A percentile compares a stretch with the other conserved stretches of the same genome.
phyloP scores from a whole-genome alignment of 2,113 vertebrate genomes.

The Erpornis zantholeuca region DNA sequence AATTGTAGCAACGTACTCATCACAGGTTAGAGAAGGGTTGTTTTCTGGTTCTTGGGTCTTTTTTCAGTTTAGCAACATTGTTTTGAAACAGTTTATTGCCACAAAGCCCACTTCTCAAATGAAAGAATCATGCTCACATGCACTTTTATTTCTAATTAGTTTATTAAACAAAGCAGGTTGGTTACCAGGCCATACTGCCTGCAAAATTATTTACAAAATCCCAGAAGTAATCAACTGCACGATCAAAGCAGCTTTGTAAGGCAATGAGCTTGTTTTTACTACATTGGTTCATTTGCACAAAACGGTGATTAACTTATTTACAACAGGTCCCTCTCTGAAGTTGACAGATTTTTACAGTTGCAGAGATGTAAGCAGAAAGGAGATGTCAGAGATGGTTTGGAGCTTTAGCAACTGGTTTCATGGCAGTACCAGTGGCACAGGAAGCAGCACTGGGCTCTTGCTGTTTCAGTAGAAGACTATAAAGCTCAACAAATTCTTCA shows the following conservation, averaged over 20 bases:
- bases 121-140: not conserved
- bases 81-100: not conserved
- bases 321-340: not conserved
- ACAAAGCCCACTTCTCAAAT: not conserved
- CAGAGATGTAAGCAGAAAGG: not conserved
- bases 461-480: not conserved
- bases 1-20: not conserved
- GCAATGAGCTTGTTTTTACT: not conserved
- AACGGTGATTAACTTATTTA: not conserved
- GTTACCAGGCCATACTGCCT: not conserved
- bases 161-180: not conserved
- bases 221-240: not conserved
- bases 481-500: not conserved
- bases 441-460: not conserved
- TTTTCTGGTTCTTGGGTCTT: not conserved
- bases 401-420: not conserved
- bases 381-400: not conserved
- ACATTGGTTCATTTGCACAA: not conserved
- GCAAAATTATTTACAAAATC: not conserved
- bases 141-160: not conserved
- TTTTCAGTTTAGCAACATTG: not conserved
- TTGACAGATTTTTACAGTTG: not conserved
- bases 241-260: conserved; percentile 25
- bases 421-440: not conserved
- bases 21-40: not conserved